Conservation (phyloP, 2,113 vertebrate species). For the Plecotus auritus region DNA sequence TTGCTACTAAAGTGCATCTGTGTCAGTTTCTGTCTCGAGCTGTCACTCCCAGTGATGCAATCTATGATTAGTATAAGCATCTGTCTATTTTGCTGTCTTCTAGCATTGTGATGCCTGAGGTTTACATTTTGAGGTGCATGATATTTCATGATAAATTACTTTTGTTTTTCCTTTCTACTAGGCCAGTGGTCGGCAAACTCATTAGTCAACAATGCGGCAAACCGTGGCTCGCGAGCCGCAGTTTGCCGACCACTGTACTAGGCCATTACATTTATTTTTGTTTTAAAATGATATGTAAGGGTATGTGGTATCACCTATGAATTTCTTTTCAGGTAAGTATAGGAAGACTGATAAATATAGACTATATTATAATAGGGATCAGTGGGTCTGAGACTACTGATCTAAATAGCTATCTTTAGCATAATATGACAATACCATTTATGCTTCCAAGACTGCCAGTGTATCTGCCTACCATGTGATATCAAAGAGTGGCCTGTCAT, state of each 20-base stretch:
- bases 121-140: slow-evolving; percentile 14
- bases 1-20: background rate
- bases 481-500: background rate
- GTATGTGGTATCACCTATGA: background rate
- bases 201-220: no score
- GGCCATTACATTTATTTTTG: background rate
- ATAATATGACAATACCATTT: background rate
- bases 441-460: background rate
- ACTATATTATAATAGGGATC: background rate
- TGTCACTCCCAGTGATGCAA: background rate
- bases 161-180: slow-evolving; percentile 19
- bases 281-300: background rate
- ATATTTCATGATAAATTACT: slow-evolving; percentile 24
- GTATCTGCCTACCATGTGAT: background rate
- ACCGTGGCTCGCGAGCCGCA: no score
- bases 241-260: no score
- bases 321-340: slow-evolving; percentile 26
- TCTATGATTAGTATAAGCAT: background rate
- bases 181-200: no score
- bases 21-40: background rate
- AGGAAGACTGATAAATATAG: background rate
- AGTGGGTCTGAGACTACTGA: background rate
- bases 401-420: slow-evolving; percentile 35
- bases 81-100: background rate
- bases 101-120: background rate